phyloP scores from a whole-genome alignment of 2,797 vertebrate genomes.

The Sparus aurata region DNA sequence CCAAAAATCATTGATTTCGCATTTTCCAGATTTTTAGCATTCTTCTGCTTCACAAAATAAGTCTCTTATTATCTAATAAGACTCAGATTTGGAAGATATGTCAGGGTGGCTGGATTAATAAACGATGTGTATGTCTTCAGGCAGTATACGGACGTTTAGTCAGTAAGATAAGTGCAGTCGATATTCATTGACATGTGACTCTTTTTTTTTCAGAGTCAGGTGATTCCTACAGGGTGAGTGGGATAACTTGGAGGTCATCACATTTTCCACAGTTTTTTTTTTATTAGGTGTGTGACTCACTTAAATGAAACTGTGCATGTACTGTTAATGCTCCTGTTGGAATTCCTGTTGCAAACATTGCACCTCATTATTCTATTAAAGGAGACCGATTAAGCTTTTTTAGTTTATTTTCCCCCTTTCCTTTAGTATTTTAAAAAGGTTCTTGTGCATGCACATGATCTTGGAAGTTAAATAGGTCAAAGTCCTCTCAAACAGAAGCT shows the following conservation, averaged over 20 bases:
- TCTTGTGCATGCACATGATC: too few relatives aligned
- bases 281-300: conserved; percentile 62
- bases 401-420: too few relatives aligned
- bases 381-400: too few relatives aligned
- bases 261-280: conserved; percentile 50
- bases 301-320: conserved; percentile 45
- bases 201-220: conserved; percentile 28
- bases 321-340: conserved; percentile 49
- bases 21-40: neutral
- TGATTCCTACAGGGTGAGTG: conserved; percentile 42
- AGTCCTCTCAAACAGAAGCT: too few relatives aligned
- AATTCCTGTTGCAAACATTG: conserved; percentile 49
- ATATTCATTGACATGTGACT: conserved; percentile 13
- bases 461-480: too few relatives aligned
- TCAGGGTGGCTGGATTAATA: neutral
- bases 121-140: neutral
- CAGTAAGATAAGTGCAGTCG: neutral
- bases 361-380: conserved; percentile 49
- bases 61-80: neutral
- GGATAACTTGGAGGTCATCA: conserved; percentile 49
- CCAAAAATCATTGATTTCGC: neutral
- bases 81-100: neutral
- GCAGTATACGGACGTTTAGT: neutral
- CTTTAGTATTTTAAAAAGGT: too few relatives aligned
- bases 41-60: neutral